Evolutionary conservation across 2,797 vertebrate genomes (phyloP), one percentile per base, ranked within the genome.

Genomic region (Austrolebias charrua): DNA sequence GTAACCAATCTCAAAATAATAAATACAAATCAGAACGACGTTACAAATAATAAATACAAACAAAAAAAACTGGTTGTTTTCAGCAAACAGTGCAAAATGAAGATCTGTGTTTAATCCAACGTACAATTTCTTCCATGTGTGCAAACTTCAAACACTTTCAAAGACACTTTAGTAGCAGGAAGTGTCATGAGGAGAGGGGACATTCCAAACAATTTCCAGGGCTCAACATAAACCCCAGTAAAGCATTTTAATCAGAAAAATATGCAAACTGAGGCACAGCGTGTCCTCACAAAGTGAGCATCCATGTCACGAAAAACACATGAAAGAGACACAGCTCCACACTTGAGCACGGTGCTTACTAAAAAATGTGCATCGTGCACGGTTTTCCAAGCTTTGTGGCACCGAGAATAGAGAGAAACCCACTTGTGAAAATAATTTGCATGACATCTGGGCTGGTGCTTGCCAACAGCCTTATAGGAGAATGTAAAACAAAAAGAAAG

Each of bases 361-460:
- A 16, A n/a, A n/a, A n/a, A 71, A 65, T 47, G 59, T 64, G 73
- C 51, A 28, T 12, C 48, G 2, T 35, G 50, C n/a, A 55, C 57
- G 15, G 66, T 52, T 73, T 80, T 57, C 63, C 24, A 13, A 31
- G 73, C 61, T 73, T 56, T 45, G 49, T 60, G 43, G 40, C 13
- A 16, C 55, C 46, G 45, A 42, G 28, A 60, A 42, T 53, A 38
- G 47, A 45, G 1, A 75, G 33, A 69, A 61, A 63, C 40, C 12
- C 54, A n/a, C 35, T 50, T 55, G 29, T 40, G 51, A 71, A 63
- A 75, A 71, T 12, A 46, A 58, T 28, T 35, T 51, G 24, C 66
- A 2, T 60, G 80, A 75, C 70, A 77, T 76, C 64, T 69, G 69
- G 69, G 35, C 58, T 51, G 56, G 16, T 58, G 70, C 66, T 64